Evolutionary conservation across 2,888 invertebrate species (phyloP), one percentile per base, ranked within the genome.

Genomic region (Physocephala rufipes): DNA sequence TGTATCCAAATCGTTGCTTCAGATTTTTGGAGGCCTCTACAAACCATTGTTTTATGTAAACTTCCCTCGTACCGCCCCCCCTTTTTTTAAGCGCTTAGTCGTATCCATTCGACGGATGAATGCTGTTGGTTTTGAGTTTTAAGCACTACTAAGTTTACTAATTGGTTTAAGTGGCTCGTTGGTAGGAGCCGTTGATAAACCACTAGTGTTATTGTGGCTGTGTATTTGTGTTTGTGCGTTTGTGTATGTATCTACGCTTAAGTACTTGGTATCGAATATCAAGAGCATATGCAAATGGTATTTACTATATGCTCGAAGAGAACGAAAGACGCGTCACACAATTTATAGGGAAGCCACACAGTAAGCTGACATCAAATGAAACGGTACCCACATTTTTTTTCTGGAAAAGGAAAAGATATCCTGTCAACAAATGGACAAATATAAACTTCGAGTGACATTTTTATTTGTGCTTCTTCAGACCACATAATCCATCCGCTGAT

Each of bases 301-400:
- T 19, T 13, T 19, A 19, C 24, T 26, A 15, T 24, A 12, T 63
- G 26, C 28, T 53, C 53, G 24, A 51, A 7, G 21, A 64, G 19
- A n/a, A 21, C 15, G 53, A 30, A 66, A 53, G 13, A 53, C 66
- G 55, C 55, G 66, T n/a, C n/a, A n/a, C n/a, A 30, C 66, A 36
- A 53, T 30, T 66, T 53, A 36, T 15, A 36, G 21, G 66, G 53
- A 53, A 66, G 66, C 66, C 66, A 28, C 19, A 51, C 28, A n/a
- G 64, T 12, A 49, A 26, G 65, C 45, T 51, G 51, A 19, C 47
- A 26, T 63, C 45, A 47, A 26, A 21, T 13, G 9, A 9, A 30
- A 30, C 9, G 43, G 28, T 28, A 47, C 26, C 26, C 47, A 65
- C 30, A 65, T 53, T 19, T 19, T 2, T 24, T 16, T 21, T n/a